phyloP scores from a whole-genome alignment of 1,140 invertebrate species.

The Araneus ventricosus region DNA sequence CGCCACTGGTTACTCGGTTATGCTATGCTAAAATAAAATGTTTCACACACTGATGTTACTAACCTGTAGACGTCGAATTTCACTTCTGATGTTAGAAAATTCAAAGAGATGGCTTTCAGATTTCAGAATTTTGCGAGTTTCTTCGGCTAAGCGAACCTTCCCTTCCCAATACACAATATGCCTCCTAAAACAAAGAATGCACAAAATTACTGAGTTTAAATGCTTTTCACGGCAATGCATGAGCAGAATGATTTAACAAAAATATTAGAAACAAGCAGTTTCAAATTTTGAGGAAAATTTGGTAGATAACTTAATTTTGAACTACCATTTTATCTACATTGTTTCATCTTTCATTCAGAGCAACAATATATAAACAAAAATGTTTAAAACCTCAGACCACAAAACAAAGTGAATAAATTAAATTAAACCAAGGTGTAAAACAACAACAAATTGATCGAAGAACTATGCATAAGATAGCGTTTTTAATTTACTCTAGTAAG shows the following conservation, averaged over 20 bases:
- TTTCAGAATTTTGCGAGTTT: constrained; percentile 61
- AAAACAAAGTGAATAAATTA: too few relatives aligned
- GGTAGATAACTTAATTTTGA: too few relatives aligned
- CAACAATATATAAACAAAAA: too few relatives aligned
- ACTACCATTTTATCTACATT: too few relatives aligned
- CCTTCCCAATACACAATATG: constrained; percentile 63
- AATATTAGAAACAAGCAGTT: not conserved
- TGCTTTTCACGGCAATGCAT: not conserved
- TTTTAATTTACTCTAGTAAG: too few relatives aligned
- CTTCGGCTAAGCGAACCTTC: constrained; percentile 64
- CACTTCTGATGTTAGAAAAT: constrained; percentile 39
- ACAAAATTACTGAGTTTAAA: not conserved
- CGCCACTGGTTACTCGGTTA: too few relatives aligned
- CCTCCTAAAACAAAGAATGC: constrained; percentile 1
- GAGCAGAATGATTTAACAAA: too few relatives aligned
- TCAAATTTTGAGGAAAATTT: not conserved
- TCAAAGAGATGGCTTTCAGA: constrained; percentile 35
- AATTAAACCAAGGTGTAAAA: too few relatives aligned
- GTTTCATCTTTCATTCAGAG: too few relatives aligned
- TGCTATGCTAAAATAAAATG: not conserved
- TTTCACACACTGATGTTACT: not conserved
- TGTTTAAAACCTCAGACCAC: too few relatives aligned
- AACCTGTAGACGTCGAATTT: constrained; percentile 66
- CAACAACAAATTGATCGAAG: too few relatives aligned
- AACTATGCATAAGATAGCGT: too few relatives aligned